Evolutionary conservation across 2,888 invertebrate genomes (phyloP), one percentile per base, ranked within the genome.

Genomic region (Julus scanicus): DNA sequence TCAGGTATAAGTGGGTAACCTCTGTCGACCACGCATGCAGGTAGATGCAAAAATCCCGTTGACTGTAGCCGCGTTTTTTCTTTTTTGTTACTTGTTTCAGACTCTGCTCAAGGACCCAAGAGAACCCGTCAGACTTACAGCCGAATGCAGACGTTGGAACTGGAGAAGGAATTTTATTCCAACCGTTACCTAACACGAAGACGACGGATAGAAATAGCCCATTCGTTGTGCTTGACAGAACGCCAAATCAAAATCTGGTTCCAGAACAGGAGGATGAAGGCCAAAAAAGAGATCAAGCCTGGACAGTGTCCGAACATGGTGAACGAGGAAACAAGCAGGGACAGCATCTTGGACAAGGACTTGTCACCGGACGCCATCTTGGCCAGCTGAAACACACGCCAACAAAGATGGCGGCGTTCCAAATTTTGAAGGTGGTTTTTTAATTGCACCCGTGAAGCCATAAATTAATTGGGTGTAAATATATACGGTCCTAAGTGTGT

Each of bases 141-240:
- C 3, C 91, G 92, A 17, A 91, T 91, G 94, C 98, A 98, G 94
- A 99, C 98, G 88, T 94, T 98, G 92, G 98, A 98, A 94, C 94
- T 98, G 93, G 98, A 98, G 93, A 98, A 98, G 93, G 98, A 98
- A 94, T 98, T 98, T 94, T 98, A 98, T 94, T 98, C 97, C 95
- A 99, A 98, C 94, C 96, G 98, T 92, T 99, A 99, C 94, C 95
- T 99, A 94, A 98, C 98, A 92, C 95, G 98, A 93, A 95, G 98
- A 94, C 95, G 98, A 94, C 94, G 98, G 92, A 98, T 98, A 93
- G 98, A 98, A 94, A 98, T 98, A 92, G 98, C 98, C 91, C 98
- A 98, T 93, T 96, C 97, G 91, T 95, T 99, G 91, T 97, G 98
- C 93, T 95, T 99, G 92, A 97, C 98, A 90, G 98, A 98, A 94